Evolutionary conservation across 2,797 vertebrate species (phyloP).

Genomic region (Spinus olivaceus): DNA sequence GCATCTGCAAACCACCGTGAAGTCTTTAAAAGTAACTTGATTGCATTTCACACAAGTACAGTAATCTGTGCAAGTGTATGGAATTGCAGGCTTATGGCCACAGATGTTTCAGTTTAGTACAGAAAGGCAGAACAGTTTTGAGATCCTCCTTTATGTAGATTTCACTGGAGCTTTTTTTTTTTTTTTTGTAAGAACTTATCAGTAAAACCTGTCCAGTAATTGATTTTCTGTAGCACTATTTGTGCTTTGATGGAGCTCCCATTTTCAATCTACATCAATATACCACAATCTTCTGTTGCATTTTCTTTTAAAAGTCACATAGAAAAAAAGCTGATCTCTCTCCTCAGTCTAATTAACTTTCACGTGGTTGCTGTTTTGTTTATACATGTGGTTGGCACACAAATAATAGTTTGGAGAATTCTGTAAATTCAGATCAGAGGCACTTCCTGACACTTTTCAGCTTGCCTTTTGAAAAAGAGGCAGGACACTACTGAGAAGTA

Average conservation of each 20-base stretch:
- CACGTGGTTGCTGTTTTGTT: not conserved
- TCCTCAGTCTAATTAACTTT: not conserved
- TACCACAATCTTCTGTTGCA: not conserved
- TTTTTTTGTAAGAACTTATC: not conserved
- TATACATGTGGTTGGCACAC: not conserved
- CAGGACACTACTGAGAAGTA: not conserved
- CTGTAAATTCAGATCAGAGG: not conserved
- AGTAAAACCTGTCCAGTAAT: not conserved
- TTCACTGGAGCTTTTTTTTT: not conserved
- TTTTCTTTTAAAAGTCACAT: not conserved
- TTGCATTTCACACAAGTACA: not conserved
- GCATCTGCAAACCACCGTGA: not conserved
- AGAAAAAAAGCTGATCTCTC: not conserved
- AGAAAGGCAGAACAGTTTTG: not conserved
- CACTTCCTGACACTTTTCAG: not conserved
- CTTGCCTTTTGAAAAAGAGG: not conserved
- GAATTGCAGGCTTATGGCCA: not conserved
- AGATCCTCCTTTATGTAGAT: not conserved
- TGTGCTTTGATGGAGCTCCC: not conserved
- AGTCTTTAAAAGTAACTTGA: constrained; percentile 15
- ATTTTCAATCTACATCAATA: not conserved
- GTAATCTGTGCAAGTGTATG: not conserved
- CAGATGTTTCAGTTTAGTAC: constrained; percentile 15
- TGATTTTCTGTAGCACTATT: not conserved
- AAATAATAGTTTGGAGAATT: not conserved